Base-by-base conservation (phyloP, 2,888 invertebrate species). In the Mellilla xanthometata region DNA sequence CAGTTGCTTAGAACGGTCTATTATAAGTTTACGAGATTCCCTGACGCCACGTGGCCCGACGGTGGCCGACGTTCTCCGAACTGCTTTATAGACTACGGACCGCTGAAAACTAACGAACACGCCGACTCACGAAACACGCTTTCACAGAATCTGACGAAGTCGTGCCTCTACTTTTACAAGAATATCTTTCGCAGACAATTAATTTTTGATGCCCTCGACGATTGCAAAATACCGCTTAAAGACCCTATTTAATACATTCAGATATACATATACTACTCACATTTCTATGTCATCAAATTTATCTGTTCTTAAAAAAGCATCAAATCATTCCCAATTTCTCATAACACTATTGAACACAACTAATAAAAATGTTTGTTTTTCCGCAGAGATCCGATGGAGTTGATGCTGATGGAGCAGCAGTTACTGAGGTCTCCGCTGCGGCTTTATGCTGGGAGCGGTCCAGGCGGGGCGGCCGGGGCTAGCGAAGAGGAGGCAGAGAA, bases 391-490 rank as follows among this genome's bases (percentile, higher is more conserved):
- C 95, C 95, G 26, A 94, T 95, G 93, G 95, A 95, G 81, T 86
- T 93, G 64, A 92, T 95, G 87, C 89, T 95, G 74, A 93, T 94
- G 91, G 95, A 95, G 68, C 95, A 95, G 69, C 94, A 94, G 68
- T 90, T 95, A 65, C 88, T 95, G 8, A 92, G 92, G 69, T 93
- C 91, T 66, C 93, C 91, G 69, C 88, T 89, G 77, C 91, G 90
- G 84, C 85, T 94, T 84, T 94, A 94, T 79, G 93, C 93, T 3
- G 92, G 93, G 39, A 74, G 90, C 56, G 84, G 93, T 5, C 15
- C 15, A 1, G 84, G 93, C 91, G 70, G 88, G 52, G 85, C 91
- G 46, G 91, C 91, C 63, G 85, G 91, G 46, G 91, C 91, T 63
- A 74, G 90, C 58, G 84, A 93, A 62, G 82, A 91, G 67, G 88